These are phyloP conservation scores for Gymnoscelis rufifasciata DNA, from an alignment of 2,888 invertebrate genomes.

Conservation along the genomic window DNA sequence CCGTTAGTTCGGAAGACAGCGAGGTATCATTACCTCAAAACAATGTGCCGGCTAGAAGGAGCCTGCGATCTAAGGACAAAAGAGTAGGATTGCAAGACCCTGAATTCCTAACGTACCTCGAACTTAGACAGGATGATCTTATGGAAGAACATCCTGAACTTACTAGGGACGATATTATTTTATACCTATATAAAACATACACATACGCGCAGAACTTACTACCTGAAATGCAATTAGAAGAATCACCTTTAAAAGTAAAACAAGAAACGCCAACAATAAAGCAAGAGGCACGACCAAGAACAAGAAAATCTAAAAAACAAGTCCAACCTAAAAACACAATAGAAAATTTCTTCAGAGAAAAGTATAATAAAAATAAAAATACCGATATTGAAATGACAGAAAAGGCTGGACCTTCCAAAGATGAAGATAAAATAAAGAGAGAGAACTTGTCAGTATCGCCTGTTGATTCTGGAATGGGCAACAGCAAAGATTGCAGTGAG, in stretches of 20 bases:
- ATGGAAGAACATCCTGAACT: constrained; percentile 76
- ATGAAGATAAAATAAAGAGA: constrained; percentile 4
- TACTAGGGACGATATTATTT: constrained; percentile 62
- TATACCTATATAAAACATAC: constrained; percentile 75
- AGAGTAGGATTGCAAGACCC: constrained; percentile 41
- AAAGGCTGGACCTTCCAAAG: not conserved
- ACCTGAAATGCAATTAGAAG: constrained; percentile 32
- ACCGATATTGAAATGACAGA: constrained; percentile 18
- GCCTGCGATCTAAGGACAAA: constrained; percentile 31
- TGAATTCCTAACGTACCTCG: constrained; percentile 72
- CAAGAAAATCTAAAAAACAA: constrained; percentile 17
- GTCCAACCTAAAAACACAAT: constrained; percentile 23
- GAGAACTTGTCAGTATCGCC: constrained; percentile 31
- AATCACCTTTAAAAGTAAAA: constrained; percentile 9
- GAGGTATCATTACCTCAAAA: constrained; percentile 24
- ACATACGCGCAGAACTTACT: constrained; percentile 45
- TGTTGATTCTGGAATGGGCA: constrained; percentile 15
- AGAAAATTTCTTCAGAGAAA: constrained; percentile 19
- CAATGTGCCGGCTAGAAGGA: constrained; percentile 33
- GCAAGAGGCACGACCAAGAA: constrained; percentile 9
- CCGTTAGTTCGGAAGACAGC: constrained; percentile 42
- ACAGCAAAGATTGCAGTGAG: constrained; percentile 15
- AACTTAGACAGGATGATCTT: constrained; percentile 66
- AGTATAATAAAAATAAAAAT: constrained; percentile 13
- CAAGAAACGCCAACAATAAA: constrained; percentile 8